These are phyloP conservation scores for Setophaga kirtlandii DNA, from an alignment of 2,113 vertebrate species.

Conservation along the genomic window DNA sequence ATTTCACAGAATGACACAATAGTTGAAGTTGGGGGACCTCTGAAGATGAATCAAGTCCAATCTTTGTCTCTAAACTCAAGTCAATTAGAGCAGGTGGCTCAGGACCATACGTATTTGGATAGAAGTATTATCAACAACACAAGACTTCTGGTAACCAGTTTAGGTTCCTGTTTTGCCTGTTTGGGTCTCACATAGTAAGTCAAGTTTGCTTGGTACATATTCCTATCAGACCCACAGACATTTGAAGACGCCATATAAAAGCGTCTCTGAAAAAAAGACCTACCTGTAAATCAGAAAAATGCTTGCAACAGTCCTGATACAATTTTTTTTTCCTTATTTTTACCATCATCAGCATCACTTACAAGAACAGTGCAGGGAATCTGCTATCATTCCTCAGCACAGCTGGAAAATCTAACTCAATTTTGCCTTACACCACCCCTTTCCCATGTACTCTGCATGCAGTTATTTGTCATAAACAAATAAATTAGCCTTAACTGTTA, in stretches of 20 bases:
- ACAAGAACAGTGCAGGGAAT: background rate
- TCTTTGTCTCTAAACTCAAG: background rate
- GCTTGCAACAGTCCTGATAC: background rate
- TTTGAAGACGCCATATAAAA: background rate
- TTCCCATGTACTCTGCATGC: background rate
- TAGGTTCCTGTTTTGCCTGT: background rate
- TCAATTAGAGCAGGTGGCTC: background rate
- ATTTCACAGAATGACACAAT: background rate
- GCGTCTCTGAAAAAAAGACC: background rate
- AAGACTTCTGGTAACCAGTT: background rate
- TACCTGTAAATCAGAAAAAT: background rate
- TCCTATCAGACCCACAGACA: background rate
- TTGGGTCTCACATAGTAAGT: background rate
- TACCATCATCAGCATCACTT: background rate
- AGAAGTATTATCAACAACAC: background rate
- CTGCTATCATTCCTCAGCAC: background rate
- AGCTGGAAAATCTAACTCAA: constrained; percentile 25
- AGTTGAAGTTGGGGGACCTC: background rate
- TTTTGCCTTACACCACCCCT: constrained; percentile 10
- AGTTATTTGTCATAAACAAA: constrained; percentile 57
- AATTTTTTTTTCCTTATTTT: constrained; percentile 6
- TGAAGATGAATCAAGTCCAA: background rate
- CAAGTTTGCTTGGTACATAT: background rate
- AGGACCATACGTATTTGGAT: background rate
- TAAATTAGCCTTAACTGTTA: constrained; percentile 37